phyloP scores from a whole-genome alignment of 1,140 invertebrate genomes.

The Listronotus oregonensis region DNA sequence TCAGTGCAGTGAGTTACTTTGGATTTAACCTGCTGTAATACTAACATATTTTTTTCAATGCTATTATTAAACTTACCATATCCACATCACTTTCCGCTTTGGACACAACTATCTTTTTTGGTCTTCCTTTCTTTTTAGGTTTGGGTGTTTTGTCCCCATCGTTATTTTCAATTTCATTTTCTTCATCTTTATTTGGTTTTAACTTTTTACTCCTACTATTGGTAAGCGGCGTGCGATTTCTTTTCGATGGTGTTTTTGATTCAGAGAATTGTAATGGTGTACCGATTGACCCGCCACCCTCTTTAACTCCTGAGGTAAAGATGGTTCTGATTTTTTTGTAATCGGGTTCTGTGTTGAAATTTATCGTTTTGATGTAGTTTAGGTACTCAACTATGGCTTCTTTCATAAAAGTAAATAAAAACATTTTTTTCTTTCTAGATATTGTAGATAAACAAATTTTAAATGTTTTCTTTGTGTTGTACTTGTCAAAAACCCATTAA shows the following conservation, averaged over 20 bases:
- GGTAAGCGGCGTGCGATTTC: slow-evolving; percentile 8
- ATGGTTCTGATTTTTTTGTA: slow-evolving; percentile 73
- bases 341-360: slow-evolving; percentile 74
- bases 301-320: slow-evolving; percentile 64
- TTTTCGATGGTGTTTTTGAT: slow-evolving; percentile 35
- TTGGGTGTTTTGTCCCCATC: slow-evolving; percentile 12
- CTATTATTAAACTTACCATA: background rate
- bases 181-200: slow-evolving; percentile 19
- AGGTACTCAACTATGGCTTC: slow-evolving; percentile 69
- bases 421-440: background rate
- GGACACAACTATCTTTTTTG: slow-evolving; percentile 2
- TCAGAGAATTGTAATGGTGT: slow-evolving; percentile 35
- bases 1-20: too few species aligned
- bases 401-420: slow-evolving; percentile 53
- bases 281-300: slow-evolving; percentile 38
- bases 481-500: too few species aligned
- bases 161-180: background rate
- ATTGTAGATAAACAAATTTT: too few species aligned
- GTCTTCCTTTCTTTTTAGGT: background rate
- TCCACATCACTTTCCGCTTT: background rate
- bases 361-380: slow-evolving; percentile 70
- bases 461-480: too few species aligned
- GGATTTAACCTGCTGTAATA: too few species aligned
- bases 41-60: too few species aligned
- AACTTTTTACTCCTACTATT: slow-evolving; percentile 6